A percentile compares a stretch with the other conserved stretches of the same genome.
Conservation (phyloP, 2,888 invertebrate species). For the Caradrina kadenii region DNA sequence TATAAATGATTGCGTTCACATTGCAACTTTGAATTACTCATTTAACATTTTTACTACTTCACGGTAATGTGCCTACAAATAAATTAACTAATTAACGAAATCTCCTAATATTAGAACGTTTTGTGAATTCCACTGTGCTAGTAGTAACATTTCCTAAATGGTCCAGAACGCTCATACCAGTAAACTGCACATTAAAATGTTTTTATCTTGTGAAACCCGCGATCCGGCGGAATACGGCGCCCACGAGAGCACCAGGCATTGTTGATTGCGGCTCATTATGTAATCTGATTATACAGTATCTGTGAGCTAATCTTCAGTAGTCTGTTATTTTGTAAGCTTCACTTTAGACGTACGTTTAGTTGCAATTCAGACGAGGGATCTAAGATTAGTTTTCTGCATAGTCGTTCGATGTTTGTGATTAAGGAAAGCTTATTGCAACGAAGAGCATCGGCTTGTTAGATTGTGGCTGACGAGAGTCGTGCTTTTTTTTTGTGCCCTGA, state of each 20-base stretch:
- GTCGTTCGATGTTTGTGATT: slow-evolving; percentile 47
- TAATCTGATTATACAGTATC: slow-evolving; percentile 66
- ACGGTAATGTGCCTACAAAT: slow-evolving; percentile 5
- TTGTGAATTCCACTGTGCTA: slow-evolving; percentile 25
- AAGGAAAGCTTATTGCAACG: slow-evolving; percentile 42
- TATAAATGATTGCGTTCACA: neutral
- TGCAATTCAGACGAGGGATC: slow-evolving; percentile 54
- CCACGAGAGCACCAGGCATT: slow-evolving; percentile 54
- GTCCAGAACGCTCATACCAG: slow-evolving; percentile 48
- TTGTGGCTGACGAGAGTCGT: slow-evolving; percentile 16
- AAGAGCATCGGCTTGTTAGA: slow-evolving; percentile 31
- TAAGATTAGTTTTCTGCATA: slow-evolving; percentile 51
- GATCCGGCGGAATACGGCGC: slow-evolving; percentile 52
- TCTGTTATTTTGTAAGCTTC: slow-evolving; percentile 61
- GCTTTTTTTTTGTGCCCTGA: slow-evolving; percentile 31
- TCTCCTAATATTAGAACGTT: slow-evolving; percentile 9
- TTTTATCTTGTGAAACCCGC: slow-evolving; percentile 56
- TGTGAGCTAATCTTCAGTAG: slow-evolving; percentile 63
- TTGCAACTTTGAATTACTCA: slow-evolving; percentile 12
- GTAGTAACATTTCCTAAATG: slow-evolving; percentile 52
- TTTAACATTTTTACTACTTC: slow-evolving; percentile 16
- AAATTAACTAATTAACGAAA: slow-evolving; percentile 30
- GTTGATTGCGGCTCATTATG: slow-evolving; percentile 63
- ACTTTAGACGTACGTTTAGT: slow-evolving; percentile 53
- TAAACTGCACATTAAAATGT: slow-evolving; percentile 56